These are phyloP conservation scores for Periparus ater DNA, from an alignment of 2,797 vertebrate species.

Conservation along the genomic window DNA sequence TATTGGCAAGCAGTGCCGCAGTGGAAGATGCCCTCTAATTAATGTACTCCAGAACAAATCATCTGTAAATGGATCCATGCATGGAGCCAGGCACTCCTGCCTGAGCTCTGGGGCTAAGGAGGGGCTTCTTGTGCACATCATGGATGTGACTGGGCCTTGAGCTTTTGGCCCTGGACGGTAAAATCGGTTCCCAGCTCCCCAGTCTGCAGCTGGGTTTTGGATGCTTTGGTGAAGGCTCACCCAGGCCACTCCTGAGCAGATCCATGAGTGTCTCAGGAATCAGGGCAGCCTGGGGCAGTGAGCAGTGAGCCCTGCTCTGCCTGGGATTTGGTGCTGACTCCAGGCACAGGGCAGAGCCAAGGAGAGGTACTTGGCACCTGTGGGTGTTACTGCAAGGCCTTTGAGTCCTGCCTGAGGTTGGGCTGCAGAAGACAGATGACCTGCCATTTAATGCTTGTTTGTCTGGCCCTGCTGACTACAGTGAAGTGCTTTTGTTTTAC, in stretches of 20 bases:
- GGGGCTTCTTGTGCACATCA: background rate
- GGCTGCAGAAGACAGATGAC: background rate
- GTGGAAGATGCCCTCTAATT: conserved; percentile 34
- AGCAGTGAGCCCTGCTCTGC: background rate
- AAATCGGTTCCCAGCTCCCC: background rate
- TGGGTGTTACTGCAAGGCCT: background rate
- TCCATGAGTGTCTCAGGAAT: background rate
- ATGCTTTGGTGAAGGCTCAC: background rate
- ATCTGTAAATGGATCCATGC: background rate
- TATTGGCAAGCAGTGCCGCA: background rate
- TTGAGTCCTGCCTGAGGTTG: background rate
- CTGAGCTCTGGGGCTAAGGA: background rate
- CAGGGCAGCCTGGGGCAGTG: background rate
- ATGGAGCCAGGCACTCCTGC: background rate
- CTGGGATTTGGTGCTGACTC: background rate
- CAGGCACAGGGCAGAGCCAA: background rate
- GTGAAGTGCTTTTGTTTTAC: background rate
- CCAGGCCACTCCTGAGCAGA: background rate
- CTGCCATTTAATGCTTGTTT: background rate
- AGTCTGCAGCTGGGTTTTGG: background rate
- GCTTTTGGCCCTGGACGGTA: background rate
- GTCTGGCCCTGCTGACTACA: background rate
- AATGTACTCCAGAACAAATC: background rate
- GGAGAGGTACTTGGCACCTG: background rate
- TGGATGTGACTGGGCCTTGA: background rate